Conservation (phyloP, 1,140 invertebrate genomes). For the Trachelipus rathkii region DNA sequence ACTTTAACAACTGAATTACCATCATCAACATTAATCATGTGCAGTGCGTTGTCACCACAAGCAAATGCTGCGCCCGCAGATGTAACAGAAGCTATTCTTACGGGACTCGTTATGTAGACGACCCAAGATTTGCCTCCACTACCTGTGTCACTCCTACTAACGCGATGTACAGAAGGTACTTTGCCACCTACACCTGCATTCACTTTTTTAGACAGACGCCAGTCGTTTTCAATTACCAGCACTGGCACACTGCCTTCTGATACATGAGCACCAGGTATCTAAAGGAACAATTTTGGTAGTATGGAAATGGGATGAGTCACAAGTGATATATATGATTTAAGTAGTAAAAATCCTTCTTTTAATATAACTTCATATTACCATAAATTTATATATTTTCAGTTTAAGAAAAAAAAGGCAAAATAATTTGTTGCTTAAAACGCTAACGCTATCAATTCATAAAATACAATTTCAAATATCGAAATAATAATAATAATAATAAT, state of each 20-base stretch:
- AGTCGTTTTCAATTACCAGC: neutral
- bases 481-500: no score
- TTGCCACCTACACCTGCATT: neutral
- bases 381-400: no score
- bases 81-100: neutral
- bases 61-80: neutral
- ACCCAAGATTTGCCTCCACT: conserved; percentile 4
- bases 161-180: neutral
- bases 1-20: neutral
- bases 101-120: neutral
- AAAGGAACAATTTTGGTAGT: neutral
- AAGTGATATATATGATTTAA: no score
- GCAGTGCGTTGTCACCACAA: neutral
- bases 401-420: no score
- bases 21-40: neutral
- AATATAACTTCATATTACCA: no score
- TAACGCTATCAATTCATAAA: no score
- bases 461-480: no score
- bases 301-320: no score
- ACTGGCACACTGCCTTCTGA: neutral
- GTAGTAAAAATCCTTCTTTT: no score
- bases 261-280: neutral
- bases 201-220: neutral
- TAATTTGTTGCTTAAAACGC: no score
- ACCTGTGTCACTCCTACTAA: neutral